These are phyloP conservation scores for Aeoliscus strigatus DNA, from an alignment of 2,797 vertebrate species.

Conservation along the genomic window DNA sequence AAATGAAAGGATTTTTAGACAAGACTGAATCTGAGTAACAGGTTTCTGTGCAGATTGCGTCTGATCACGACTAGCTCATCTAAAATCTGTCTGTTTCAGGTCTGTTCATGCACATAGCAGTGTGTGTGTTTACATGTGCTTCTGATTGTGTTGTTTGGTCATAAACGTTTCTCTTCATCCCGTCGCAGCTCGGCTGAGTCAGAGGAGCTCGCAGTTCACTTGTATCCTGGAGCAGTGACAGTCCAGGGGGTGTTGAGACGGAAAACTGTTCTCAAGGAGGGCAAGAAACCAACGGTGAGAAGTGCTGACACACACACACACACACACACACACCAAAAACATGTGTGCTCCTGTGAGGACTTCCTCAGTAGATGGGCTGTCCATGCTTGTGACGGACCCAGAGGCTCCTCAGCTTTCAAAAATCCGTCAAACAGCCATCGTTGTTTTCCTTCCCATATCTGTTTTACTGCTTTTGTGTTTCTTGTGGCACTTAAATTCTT, in stretches of 20 bases:
- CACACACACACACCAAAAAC: constrained; percentile 2
- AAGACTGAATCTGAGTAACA: too few species aligned
- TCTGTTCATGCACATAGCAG: constrained; percentile 9
- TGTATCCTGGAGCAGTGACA: constrained; percentile 93
- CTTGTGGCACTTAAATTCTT: constrained; percentile 6
- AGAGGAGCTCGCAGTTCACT: constrained; percentile 92
- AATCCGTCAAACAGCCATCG: background rate
- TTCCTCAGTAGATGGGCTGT: constrained; percentile 13
- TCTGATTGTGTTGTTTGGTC: constrained; percentile 2
- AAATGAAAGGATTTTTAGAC: too few species aligned
- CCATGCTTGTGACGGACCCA: constrained; percentile 15
- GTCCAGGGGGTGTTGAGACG: constrained; percentile 94
- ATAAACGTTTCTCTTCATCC: constrained; percentile 32
- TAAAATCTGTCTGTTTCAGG: constrained; percentile 13
- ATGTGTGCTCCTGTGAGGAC: background rate
- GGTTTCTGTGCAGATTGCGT: constrained; percentile 45
- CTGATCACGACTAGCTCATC: constrained; percentile 18
- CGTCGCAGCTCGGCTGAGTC: constrained; percentile 88
- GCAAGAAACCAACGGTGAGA: constrained; percentile 96
- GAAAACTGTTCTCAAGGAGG: constrained; percentile 96
- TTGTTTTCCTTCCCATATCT: background rate
- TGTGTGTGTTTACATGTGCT: constrained; percentile 8
- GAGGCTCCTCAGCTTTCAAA: constrained; percentile 23
- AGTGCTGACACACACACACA: background rate
- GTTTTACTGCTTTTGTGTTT: constrained; percentile 1